Evolutionary conservation across 2,888 invertebrate genomes (phyloP).

Genomic region (Lottia scabra): DNA sequence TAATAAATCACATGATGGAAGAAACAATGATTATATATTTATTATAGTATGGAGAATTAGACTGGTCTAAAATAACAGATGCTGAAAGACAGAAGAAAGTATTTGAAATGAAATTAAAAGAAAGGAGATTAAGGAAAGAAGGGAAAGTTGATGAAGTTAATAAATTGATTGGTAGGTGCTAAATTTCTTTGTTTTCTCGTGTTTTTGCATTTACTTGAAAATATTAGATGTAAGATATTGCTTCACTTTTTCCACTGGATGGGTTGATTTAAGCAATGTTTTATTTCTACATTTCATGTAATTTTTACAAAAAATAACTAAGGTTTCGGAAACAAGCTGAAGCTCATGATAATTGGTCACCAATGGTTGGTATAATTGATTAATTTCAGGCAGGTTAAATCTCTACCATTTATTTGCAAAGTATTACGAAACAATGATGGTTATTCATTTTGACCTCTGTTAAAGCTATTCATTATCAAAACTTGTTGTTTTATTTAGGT

Average conservation of each 20-base stretch:
- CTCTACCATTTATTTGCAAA: not conserved
- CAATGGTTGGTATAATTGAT: too few relatives aligned
- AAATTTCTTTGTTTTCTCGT: too few relatives aligned
- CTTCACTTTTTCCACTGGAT: too few relatives aligned
- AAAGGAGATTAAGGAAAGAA: slow-evolving; percentile 48
- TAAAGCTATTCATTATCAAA: not conserved
- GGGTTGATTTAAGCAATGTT: too few relatives aligned
- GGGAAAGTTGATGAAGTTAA: slow-evolving; percentile 53
- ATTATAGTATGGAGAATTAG: slow-evolving; percentile 52
- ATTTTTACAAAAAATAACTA: too few relatives aligned
- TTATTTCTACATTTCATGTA: too few relatives aligned
- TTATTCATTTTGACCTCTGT: not conserved
- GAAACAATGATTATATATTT: not conserved
- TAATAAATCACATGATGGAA: too few relatives aligned
- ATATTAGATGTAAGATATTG: too few relatives aligned
- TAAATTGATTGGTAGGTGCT: slow-evolving; percentile 32
- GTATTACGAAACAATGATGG: not conserved
- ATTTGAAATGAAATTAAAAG: slow-evolving; percentile 51
- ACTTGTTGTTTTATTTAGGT: slow-evolving; percentile 33
- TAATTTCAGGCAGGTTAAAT: too few relatives aligned
- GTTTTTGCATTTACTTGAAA: too few relatives aligned
- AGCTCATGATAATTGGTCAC: too few relatives aligned
- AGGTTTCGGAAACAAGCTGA: too few relatives aligned
- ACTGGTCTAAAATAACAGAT: slow-evolving; percentile 54
- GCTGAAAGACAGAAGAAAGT: slow-evolving; percentile 47